Percentiles rank a stretch among this genome's conserved stretches.
phyloP scores from a whole-genome alignment of 2,797 vertebrate species.

The Chrosomus eos region DNA sequence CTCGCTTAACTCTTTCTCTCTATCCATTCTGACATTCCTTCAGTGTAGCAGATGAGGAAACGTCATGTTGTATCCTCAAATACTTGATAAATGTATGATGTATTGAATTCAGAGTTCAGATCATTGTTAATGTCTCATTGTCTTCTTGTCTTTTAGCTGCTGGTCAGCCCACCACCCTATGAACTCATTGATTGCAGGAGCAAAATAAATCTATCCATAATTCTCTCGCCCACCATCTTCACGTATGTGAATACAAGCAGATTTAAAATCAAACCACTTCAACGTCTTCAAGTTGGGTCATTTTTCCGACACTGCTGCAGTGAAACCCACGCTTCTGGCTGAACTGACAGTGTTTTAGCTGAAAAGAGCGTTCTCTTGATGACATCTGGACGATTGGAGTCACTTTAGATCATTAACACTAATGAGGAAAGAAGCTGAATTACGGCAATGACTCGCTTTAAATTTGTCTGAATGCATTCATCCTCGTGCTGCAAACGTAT shows the following conservation, averaged over 20 bases:
- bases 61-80: not conserved
- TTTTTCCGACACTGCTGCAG: not conserved
- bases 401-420: not conserved
- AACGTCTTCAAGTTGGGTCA: slow-evolving; percentile 2
- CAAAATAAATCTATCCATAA: slow-evolving; percentile 63
- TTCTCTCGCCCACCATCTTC: not conserved
- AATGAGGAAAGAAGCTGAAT: not conserved
- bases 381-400: not conserved
- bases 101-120: not conserved
- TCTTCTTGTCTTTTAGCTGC: slow-evolving; percentile 80
- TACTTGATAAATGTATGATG: not conserved
- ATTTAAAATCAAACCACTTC: slow-evolving; percentile 28
- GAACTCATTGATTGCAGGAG: slow-evolving; percentile 71
- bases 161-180: slow-evolving; percentile 97
- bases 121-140: slow-evolving; percentile 15
- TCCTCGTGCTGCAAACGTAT: not conserved
- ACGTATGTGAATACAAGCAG: slow-evolving; percentile 8
- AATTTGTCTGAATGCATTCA: not conserved
- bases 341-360: not conserved
- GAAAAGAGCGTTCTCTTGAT: not conserved
- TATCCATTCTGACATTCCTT: not conserved
- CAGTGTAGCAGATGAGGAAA: not conserved
- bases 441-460: not conserved
- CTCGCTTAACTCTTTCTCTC: too few relatives aligned
- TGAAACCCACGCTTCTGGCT: slow-evolving; percentile 20